Conservation (phyloP, 2,113 vertebrate species). For the Melanerpes formicivorus region DNA sequence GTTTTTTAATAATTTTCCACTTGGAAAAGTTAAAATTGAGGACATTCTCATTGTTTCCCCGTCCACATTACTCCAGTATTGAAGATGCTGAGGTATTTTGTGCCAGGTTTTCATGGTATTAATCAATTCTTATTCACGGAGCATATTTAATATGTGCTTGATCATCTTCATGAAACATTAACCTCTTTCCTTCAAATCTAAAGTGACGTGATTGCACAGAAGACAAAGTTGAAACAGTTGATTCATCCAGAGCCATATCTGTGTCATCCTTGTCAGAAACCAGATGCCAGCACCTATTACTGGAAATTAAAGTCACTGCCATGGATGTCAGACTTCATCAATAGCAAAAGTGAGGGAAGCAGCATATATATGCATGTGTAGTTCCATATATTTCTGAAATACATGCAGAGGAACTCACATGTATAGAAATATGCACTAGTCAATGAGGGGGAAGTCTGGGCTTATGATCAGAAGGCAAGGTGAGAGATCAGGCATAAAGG, state of each 20-base stretch:
- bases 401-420: not conserved
- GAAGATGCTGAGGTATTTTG: not conserved
- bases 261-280: not conserved
- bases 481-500: not conserved
- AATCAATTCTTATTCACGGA: not conserved
- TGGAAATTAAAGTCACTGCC: not conserved
- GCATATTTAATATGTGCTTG: not conserved
- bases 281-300: not conserved
- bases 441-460: not conserved
- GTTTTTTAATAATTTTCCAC: not conserved
- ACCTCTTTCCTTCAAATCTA: not conserved
- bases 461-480: not conserved
- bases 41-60: not conserved
- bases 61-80: not conserved
- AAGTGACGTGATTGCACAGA: fast-evolving
- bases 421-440: not conserved
- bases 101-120: not conserved
- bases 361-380: not conserved
- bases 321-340: not conserved
- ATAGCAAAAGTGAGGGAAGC: not conserved
- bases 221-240: not conserved
- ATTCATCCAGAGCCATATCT: not conserved
- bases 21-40: not conserved
- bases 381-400: not conserved
- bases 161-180: not conserved